A percentile compares a stretch with the other conserved stretches of the same genome.
Conservation (phyloP, 2,797 vertebrate genomes). For the Chiroxiphia lanceolata region DNA sequence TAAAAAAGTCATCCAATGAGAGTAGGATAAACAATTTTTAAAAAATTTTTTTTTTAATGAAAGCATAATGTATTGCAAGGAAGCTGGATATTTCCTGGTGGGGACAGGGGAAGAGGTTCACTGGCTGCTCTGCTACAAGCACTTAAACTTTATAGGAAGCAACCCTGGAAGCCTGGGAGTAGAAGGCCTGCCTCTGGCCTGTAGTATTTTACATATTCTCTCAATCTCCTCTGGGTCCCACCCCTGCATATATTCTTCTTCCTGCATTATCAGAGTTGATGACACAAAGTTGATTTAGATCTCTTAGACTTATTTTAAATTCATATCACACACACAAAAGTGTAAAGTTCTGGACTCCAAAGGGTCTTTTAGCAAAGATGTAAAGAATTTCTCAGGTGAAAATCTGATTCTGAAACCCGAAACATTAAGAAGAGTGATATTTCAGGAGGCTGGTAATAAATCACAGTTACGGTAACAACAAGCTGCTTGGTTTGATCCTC, state of each 20-base stretch:
- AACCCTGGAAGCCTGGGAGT: neutral
- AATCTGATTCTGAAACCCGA: neutral
- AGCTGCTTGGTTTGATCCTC: neutral
- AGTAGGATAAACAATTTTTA: neutral
- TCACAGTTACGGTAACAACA: neutral
- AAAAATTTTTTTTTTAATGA: neutral
- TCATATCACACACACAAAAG: neutral
- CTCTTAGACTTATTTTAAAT: neutral
- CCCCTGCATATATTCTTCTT: neutral
- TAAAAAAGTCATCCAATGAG: neutral
- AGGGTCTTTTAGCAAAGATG: neutral
- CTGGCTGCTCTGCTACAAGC: neutral
- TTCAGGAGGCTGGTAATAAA: neutral
- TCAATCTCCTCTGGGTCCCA: neutral
- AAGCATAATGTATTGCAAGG: neutral
- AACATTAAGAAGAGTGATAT: neutral
- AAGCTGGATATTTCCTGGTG: neutral
- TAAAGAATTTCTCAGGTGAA: neutral
- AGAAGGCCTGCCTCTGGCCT: rapidly evolving
- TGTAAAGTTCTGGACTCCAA: neutral
- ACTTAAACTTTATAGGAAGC: neutral
- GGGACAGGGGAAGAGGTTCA: neutral
- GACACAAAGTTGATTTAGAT: neutral
- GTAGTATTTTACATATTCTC: neutral
- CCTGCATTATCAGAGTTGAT: neutral